Conservation (phyloP, 2,113 vertebrate species). For the Nothobranchius furzeri region DNA sequence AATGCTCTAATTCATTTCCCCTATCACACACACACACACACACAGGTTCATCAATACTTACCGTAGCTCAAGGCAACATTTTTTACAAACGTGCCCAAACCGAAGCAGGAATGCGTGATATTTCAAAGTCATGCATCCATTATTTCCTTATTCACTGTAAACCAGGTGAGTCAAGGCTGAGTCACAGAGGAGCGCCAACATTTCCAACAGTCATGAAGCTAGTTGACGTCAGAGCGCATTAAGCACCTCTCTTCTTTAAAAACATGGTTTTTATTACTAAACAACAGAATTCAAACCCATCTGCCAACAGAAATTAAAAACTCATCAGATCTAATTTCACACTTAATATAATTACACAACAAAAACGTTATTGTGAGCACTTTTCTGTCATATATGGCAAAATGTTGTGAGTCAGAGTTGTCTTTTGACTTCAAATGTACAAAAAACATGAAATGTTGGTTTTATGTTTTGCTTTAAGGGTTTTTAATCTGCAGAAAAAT, state of each 20-base stretch:
- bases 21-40: constrained; percentile 1
- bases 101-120: constrained; percentile 65
- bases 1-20: constrained; percentile 16
- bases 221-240: constrained; percentile 12
- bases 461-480: too few species aligned
- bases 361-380: too few species aligned
- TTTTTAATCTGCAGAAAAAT: too few species aligned
- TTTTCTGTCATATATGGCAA: too few species aligned
- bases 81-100: constrained; percentile 70
- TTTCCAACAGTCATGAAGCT: background rate
- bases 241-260: background rate
- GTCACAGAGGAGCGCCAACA: constrained; percentile 45
- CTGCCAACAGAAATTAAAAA: background rate
- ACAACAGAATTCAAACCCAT: background rate
- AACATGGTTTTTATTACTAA: constrained; percentile 7
- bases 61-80: constrained; percentile 51
- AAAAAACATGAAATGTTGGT: too few species aligned
- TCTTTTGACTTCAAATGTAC: too few species aligned
- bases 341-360: too few species aligned
- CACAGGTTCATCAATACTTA: constrained; percentile 25
- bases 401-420: too few species aligned
- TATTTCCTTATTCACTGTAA: constrained; percentile 41
- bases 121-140: constrained; percentile 51
- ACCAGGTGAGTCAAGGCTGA: constrained; percentile 38
- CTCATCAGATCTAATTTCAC: too few species aligned